These are phyloP conservation scores for Tenthredo mesomela DNA, from an alignment of 2,888 invertebrate species.

Conservation along the genomic window DNA sequence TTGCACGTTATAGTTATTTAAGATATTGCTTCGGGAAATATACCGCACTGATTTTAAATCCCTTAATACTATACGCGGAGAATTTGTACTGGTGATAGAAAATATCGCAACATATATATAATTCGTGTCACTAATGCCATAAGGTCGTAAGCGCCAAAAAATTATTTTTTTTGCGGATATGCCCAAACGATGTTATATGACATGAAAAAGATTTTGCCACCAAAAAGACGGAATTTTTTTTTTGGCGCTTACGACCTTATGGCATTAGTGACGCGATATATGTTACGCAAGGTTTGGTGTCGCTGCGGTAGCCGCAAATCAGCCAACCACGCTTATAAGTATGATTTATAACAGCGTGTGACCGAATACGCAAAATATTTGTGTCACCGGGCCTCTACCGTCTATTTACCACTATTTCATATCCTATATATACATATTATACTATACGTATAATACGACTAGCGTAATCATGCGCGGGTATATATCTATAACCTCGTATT, in stretches of 20 bases:
- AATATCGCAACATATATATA: slow-evolving; percentile 11
- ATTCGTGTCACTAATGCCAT: too few relatives aligned
- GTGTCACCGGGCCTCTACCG: slow-evolving; percentile 2
- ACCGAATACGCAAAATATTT: slow-evolving; percentile 39
- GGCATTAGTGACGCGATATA: too few relatives aligned
- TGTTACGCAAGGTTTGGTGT: slow-evolving; percentile 18
- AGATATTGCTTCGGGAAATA: neutral
- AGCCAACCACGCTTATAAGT: neutral
- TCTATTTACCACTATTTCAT: slow-evolving; percentile 21
- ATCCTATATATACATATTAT: neutral
- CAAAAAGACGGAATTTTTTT: too few relatives aligned
- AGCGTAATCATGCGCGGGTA: neutral
- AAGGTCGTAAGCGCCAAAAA: too few relatives aligned
- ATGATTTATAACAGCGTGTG: slow-evolving; percentile 42
- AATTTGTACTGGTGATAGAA: slow-evolving; percentile 5
- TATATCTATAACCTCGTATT: neutral
- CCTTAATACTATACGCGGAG: neutral
- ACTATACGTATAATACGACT: too few relatives aligned
- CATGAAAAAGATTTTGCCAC: too few relatives aligned
- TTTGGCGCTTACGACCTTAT: too few relatives aligned
- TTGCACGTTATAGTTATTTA: neutral
- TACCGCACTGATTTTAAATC: too few relatives aligned
- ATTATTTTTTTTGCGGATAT: too few relatives aligned
- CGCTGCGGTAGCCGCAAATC: neutral
- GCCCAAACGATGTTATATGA: too few relatives aligned